Evolutionary conservation across 1,140 invertebrate genomes (phyloP), one percentile per base, ranked within the genome.

Genomic region (Belonocnema kinseyi): DNA sequence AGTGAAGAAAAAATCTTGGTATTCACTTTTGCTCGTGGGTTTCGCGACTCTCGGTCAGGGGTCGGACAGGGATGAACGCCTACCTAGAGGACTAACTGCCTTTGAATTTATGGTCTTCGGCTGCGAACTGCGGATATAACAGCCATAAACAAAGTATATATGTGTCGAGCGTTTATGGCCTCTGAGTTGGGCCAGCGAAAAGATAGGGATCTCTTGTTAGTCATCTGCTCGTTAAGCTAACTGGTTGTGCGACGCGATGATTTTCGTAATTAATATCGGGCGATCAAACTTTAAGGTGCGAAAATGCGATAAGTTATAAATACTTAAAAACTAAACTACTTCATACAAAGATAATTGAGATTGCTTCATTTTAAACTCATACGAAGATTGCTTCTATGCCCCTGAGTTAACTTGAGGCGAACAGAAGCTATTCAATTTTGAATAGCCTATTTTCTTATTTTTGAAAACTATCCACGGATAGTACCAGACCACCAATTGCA

Each of bases 221-320:
- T 89, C 87, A 87, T 85, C 87, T 85, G 77, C 83, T 86, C 82
- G 86, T 89, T 88, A 85, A 85, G 80, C 82, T 81, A 87, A 87
- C 85, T 75, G 82, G 77, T 83, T 81, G 75, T 80, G 80, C 81
- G 82, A 83, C 80, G 82, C 77, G 80, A 80, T 80, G 83, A 83
- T 82, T 87, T 80, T 79, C 76, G 79, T 86, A 87, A 86, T 86
- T 86, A 82, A 80, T 50, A 79, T 46, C 6, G 40, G 8, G 40
- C 40, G 40, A 1, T 2, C 8, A 19, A 54, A 3, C 53, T 66
- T n/a, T 5, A 46, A 66, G 61, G 61, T 66, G 61, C 61, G 14
- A 66, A 33, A 66, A 33, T 3, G 26, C 40, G 21, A 66, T 26
- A 46, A 46, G 40, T 46, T 46, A 56, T 56, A 40, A 40, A 3